phyloP scores from a whole-genome alignment of 1,140 invertebrate genomes.

The Stenopsyche tienmushanensis region DNA sequence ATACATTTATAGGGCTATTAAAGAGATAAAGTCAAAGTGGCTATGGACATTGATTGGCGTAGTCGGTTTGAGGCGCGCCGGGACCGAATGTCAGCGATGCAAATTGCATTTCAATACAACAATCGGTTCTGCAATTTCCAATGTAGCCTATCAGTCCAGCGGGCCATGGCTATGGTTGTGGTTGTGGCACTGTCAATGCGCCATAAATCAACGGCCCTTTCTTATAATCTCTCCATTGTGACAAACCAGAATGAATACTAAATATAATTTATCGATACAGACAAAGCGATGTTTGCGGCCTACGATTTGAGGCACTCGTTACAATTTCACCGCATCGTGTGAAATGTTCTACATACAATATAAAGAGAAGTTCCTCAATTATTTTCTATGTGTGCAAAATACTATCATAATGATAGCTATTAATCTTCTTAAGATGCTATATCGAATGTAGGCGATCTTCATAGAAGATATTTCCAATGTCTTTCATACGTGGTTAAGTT shows the following conservation, averaged over 20 bases:
- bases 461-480: too few species aligned
- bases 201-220: slow-evolving; percentile 19
- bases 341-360: neutral
- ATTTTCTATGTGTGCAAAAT: too few species aligned
- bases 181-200: slow-evolving; percentile 17
- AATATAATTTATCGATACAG: slow-evolving; percentile 34
- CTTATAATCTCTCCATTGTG: slow-evolving; percentile 33
- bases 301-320: neutral
- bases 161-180: too few species aligned
- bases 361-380: too few species aligned
- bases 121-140: slow-evolving; percentile 24
- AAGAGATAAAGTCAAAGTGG: too few species aligned
- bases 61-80: neutral
- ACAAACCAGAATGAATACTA: slow-evolving; percentile 36
- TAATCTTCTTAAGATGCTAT: too few species aligned
- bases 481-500: too few species aligned
- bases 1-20: too few species aligned
- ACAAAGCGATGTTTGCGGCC: slow-evolving; percentile 14
- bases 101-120: slow-evolving; percentile 36
- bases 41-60: neutral
- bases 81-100: slow-evolving; percentile 13
- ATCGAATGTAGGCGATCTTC: too few species aligned
- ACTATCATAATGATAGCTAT: too few species aligned
- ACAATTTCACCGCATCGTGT: neutral
- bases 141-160: slow-evolving; percentile 16